Evolutionary conservation across 2,797 vertebrate genomes (phyloP).

Genomic region (Chromobotia macracanthus): DNA sequence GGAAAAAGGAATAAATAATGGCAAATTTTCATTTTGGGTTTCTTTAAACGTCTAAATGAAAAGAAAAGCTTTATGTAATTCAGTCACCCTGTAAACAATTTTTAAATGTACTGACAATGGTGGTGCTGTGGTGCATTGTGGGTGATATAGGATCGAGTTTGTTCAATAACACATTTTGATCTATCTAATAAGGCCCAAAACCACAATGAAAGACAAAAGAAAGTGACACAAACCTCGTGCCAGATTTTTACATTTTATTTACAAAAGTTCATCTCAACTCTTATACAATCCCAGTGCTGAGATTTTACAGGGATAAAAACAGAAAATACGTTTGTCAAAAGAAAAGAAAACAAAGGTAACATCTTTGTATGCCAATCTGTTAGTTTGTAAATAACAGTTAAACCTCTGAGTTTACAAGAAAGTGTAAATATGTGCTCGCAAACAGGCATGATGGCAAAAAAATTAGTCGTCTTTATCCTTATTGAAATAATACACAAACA

Average conservation of each 20-base stretch:
- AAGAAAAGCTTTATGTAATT: too few relatives aligned
- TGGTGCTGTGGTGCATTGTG: too few relatives aligned
- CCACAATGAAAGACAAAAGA: too few relatives aligned
- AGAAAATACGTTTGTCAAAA: not conserved
- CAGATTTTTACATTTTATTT: conserved; percentile 72
- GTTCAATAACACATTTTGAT: too few relatives aligned
- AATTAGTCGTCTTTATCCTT: not conserved
- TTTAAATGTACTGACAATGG: too few relatives aligned
- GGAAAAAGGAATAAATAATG: too few relatives aligned
- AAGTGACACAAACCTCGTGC: not conserved
- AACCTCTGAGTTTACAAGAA: too few relatives aligned
- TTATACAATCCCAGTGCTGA: conserved; percentile 45
- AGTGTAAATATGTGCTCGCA: conserved; percentile 44
- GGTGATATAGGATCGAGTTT: too few relatives aligned
- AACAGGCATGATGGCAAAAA: conserved; percentile 44
- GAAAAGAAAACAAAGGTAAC: conserved; percentile 50
- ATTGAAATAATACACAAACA: conserved; percentile 1
- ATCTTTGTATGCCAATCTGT: conserved; percentile 15
- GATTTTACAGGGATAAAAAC: conserved; percentile 27
- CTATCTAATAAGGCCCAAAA: too few relatives aligned
- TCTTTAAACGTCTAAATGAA: too few relatives aligned
- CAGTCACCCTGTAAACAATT: too few relatives aligned
- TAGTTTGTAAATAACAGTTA: conserved; percentile 38
- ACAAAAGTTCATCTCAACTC: conserved; percentile 71
- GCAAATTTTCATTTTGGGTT: too few relatives aligned